These are phyloP conservation scores for Aphaenogaster floridana DNA, from an alignment of 1,140 invertebrate genomes.

Conservation along the genomic window DNA sequence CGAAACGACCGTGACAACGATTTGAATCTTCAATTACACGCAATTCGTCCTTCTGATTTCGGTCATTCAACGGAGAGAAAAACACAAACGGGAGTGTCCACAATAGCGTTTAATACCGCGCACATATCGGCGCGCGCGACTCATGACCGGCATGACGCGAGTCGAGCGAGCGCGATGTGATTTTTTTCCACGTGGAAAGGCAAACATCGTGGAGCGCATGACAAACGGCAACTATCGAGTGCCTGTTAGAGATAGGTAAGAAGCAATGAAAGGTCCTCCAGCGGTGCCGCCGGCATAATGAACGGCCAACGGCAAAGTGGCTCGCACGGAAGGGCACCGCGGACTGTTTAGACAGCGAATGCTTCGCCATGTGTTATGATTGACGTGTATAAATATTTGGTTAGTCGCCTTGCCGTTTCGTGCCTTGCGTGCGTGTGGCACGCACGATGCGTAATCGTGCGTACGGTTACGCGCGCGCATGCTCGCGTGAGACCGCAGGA, in stretches of 20 bases:
- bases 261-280: slow-evolving; percentile 69
- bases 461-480: background rate
- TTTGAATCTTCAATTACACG: background rate
- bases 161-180: slow-evolving; percentile 48
- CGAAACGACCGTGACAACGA: background rate
- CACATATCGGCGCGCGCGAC: slow-evolving; percentile 31
- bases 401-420: slow-evolving; percentile 76
- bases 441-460: no score
- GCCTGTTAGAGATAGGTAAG: slow-evolving; percentile 72
- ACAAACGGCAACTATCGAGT: slow-evolving; percentile 75
- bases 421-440: slow-evolving; percentile 50
- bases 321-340: slow-evolving; percentile 58
- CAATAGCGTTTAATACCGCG: slow-evolving; percentile 35
- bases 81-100: background rate
- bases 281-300: slow-evolving; percentile 56
- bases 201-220: slow-evolving; percentile 66
- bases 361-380: slow-evolving; percentile 75
- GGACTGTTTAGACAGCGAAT: slow-evolving; percentile 77
- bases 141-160: slow-evolving; percentile 18
- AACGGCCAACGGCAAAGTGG: slow-evolving; percentile 67
- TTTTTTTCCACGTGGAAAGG: slow-evolving; percentile 50
- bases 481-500: slow-evolving; percentile 58
- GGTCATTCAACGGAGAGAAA: background rate
- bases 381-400: slow-evolving; percentile 79
- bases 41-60: slow-evolving; percentile 1